These are phyloP conservation scores for Oriolus oriolus DNA, from an alignment of 2,113 vertebrate species.

Conservation along the genomic window DNA sequence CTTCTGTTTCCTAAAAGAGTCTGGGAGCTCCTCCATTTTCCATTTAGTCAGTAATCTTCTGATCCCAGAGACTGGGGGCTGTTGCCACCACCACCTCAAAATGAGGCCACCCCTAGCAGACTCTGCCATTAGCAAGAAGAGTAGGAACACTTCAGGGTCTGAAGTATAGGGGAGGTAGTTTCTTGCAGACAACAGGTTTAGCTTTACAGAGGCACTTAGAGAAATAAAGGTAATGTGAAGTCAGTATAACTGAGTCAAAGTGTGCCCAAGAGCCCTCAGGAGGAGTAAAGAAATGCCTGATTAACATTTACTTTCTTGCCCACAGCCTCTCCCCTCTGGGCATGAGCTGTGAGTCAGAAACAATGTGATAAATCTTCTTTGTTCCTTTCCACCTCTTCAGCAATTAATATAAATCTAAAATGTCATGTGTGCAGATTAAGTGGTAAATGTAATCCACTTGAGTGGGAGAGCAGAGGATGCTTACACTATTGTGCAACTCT, in stretches of 20 bases:
- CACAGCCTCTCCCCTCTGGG: rapidly evolving
- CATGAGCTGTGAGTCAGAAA: background rate
- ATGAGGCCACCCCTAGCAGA: background rate
- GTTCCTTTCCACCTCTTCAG: background rate
- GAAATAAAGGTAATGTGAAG: background rate
- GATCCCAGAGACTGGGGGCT: background rate
- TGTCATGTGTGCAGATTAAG: background rate
- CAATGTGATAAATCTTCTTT: background rate
- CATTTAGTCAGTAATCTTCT: background rate
- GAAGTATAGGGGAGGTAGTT: background rate
- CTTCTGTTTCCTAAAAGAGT: background rate
- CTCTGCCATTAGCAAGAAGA: background rate
- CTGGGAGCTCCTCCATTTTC: background rate
- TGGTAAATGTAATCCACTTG: background rate
- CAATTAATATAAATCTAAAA: background rate
- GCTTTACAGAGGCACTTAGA: background rate
- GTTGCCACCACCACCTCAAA: background rate
- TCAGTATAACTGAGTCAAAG: background rate
- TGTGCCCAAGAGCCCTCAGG: background rate
- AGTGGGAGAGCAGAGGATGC: background rate
- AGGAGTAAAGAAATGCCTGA: background rate
- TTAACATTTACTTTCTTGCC: background rate
- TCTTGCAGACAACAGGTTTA: background rate
- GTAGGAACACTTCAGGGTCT: background rate
- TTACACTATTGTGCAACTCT: background rate